These are phyloP conservation scores for Acipenser oxyrinchus DNA, from an alignment of 2,797 vertebrate genomes.

Conservation along the genomic window DNA sequence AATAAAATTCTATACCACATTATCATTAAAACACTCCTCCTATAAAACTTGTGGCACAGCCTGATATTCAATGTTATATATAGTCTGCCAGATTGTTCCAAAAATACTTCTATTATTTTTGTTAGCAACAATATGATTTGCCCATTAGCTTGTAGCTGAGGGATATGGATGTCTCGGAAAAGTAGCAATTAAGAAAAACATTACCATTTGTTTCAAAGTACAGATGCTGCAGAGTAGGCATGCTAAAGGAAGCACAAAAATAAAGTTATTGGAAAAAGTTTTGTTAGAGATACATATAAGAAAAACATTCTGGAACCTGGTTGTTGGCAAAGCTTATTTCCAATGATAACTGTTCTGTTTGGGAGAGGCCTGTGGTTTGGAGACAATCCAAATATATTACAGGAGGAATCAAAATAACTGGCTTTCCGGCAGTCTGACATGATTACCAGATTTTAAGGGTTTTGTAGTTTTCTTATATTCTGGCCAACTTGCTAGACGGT, in stretches of 20 bases:
- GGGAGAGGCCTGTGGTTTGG: constrained; percentile 7
- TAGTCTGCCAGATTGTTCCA: no score
- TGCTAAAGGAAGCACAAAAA: not conserved
- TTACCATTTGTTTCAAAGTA: not conserved
- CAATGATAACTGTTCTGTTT: constrained; percentile 7
- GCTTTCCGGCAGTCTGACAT: constrained; percentile 2
- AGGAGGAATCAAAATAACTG: constrained; percentile 11
- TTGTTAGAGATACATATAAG: constrained; percentile 7
- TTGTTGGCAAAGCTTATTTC: constrained; percentile 4
- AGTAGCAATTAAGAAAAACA: no score
- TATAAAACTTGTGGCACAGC: no score
- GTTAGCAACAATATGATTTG: no score
- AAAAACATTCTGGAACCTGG: not conserved
- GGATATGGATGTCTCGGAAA: no score
- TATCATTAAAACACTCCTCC: no score
- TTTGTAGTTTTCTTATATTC: not conserved
- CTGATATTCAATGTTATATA: no score
- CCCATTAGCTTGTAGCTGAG: no score
- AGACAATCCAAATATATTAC: constrained; percentile 10
- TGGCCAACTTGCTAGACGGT: not conserved
- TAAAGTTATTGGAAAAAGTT: constrained; percentile 13
- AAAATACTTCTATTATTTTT: no score
- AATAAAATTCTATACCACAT: no score
- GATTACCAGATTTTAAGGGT: constrained; percentile 8
- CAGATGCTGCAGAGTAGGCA: not conserved